A percentile compares a stretch with the other conserved stretches of the same genome.
Conservation (phyloP, 1,140 invertebrate species). For the Centruroides vittatus region DNA sequence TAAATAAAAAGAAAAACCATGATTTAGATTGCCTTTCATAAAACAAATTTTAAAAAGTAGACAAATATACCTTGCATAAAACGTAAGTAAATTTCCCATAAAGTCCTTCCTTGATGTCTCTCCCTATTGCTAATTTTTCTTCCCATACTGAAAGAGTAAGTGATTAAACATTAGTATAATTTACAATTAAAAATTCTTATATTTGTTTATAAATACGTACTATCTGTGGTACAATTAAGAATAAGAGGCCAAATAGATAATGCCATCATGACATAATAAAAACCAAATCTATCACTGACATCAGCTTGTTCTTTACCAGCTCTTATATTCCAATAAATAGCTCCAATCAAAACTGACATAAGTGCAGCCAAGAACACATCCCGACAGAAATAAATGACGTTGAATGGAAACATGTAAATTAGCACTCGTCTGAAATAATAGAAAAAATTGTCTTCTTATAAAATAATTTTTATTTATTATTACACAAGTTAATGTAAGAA, state of each 20-base stretch:
- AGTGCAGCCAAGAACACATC: slow-evolving; percentile 58
- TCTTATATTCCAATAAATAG: slow-evolving; percentile 76
- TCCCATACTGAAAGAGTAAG: slow-evolving; percentile 34
- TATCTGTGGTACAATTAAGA: slow-evolving; percentile 47
- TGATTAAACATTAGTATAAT: not conserved
- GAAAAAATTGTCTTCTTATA: not conserved
- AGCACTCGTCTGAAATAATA: slow-evolving; percentile 39
- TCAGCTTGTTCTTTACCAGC: slow-evolving; percentile 28
- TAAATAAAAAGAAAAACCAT: slow-evolving; percentile 22
- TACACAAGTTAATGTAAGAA: too few species aligned
- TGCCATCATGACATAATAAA: slow-evolving; percentile 65
- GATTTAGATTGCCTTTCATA: too few species aligned
- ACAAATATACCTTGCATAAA: slow-evolving; percentile 48
- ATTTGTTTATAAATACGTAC: slow-evolving; percentile 11
- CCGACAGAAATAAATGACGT: slow-evolving; percentile 57
- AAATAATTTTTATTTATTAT: too few species aligned
- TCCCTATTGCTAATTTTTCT: slow-evolving; percentile 50
- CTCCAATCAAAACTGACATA: slow-evolving; percentile 67
- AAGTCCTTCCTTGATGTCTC: slow-evolving; percentile 60
- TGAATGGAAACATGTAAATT: slow-evolving; percentile 75
- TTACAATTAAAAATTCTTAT: not conserved
- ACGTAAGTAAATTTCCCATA: slow-evolving; percentile 66
- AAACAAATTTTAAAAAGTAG: too few species aligned
- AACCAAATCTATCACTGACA: slow-evolving; percentile 48
- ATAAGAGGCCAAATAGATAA: slow-evolving; percentile 60